A percentile compares a stretch with the other conserved stretches of the same genome.
phyloP scores from a whole-genome alignment of 2,888 invertebrate genomes.

The Byasa hedistus region DNA sequence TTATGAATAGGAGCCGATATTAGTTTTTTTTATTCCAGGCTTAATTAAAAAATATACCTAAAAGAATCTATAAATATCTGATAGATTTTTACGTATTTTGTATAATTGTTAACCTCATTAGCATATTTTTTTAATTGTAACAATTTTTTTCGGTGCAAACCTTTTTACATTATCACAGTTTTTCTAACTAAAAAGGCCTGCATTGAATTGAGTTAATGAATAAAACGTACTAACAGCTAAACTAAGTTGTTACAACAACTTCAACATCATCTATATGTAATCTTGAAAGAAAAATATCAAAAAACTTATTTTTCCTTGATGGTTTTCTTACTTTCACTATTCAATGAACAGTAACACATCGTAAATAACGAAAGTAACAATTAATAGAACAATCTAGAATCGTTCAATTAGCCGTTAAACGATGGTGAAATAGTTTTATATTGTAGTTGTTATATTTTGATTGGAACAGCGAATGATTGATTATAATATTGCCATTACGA shows the following conservation, averaged over 20 bases:
- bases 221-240: no score
- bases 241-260: no score
- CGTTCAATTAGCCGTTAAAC: slow-evolving; percentile 12
- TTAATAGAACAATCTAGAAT: background rate
- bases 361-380: slow-evolving; percentile 4
- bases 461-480: slow-evolving; percentile 45
- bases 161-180: no score
- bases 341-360: background rate
- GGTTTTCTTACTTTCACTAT: background rate
- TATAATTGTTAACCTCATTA: no score
- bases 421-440: slow-evolving; percentile 47
- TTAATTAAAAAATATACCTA: slow-evolving; percentile 9
- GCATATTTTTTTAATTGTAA: no score
- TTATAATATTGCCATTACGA: slow-evolving; percentile 50
- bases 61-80: background rate
- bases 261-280: no score
- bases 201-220: no score
- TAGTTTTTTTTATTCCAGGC: background rate
- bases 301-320: background rate
- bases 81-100: no score
- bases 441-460: slow-evolving; percentile 44
- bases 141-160: no score
- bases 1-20: background rate
- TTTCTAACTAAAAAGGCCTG: no score
- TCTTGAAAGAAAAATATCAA: no score